Percentiles rank a stretch among this genome's conserved stretches.
Conservation (phyloP, 2,113 vertebrate genomes). For the Apteryx owenii region DNA sequence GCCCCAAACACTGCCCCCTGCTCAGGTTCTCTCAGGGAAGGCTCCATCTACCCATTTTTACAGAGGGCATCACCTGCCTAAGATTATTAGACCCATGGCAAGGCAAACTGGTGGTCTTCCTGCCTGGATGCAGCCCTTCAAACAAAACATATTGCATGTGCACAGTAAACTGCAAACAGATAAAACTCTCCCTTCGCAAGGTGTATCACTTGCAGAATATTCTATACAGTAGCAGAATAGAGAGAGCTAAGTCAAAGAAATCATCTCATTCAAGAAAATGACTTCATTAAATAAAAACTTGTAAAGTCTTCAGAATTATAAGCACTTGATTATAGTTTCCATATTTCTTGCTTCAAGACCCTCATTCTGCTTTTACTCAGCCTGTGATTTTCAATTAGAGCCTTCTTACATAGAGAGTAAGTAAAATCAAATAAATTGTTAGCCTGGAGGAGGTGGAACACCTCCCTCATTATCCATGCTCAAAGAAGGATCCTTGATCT, state of each 20-base stretch:
- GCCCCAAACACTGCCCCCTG: neutral
- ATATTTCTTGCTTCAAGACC: neutral
- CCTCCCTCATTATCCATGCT: neutral
- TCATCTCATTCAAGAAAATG: neutral
- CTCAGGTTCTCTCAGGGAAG: neutral
- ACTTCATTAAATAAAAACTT: neutral
- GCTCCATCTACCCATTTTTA: neutral
- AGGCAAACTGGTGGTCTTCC: neutral
- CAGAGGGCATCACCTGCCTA: neutral
- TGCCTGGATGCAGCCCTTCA: neutral
- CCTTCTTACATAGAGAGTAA: neutral
- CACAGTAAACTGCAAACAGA: neutral
- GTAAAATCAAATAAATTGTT: neutral
- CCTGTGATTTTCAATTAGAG: neutral
- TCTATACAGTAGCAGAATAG: neutral
- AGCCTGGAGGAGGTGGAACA: neutral
- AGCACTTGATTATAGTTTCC: neutral
- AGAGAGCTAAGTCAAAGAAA: neutral
- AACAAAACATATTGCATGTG: neutral
- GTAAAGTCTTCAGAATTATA: neutral
- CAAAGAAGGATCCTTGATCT: neutral
- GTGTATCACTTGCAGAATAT: neutral
- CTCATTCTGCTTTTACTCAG: neutral
- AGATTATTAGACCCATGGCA: neutral
- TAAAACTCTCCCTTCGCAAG: neutral